Evolutionary conservation across 1,140 invertebrate species (phyloP), one percentile per base, ranked within the genome.

Genomic region (Hyposmocoma kahamanoa): DNA sequence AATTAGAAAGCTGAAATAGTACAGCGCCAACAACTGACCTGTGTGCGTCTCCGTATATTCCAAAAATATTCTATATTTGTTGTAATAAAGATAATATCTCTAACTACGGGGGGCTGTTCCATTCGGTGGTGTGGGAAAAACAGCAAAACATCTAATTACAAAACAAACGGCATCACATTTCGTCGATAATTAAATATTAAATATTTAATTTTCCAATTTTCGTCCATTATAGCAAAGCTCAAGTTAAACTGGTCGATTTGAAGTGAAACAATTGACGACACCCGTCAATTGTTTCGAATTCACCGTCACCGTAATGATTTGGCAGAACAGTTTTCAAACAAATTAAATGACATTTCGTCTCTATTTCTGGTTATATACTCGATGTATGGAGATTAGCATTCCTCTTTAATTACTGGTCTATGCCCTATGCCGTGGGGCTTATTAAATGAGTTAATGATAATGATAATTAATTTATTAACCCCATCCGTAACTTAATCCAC

Each of bases 401-500:
- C 5, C 24, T 6, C 24, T 5, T 26, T 26, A 26, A 6, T 26
- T 6, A 11, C 5, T 6, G 24, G 11, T 11, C 24, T 26, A 11
- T 5, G 11, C 5, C 5, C 24, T 26, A 5, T 11, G 11, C 5
- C 24, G 24, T 11, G n/a, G n/a, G n/a, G n/a, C n/a, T n/a, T n/a
- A n/a, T n/a, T n/a, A n/a, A n/a, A n/a, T n/a, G n/a, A n/a, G n/a
- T n/a, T n/a, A n/a, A n/a, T n/a, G n/a, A n/a, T n/a, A n/a, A n/a
- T n/a, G n/a, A n/a, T n/a, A n/a, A 28, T 28, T 6, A 28, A 28
- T 34, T 13, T 34, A 4, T 34, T 13, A n/a, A n/a, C n/a, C 3
- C 15, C 32, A 34, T 34, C 13, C 32, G 11, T 28, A 11, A n/a
- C 17, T 30, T 10, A 26, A 17, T 5, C 72, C 72, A 13, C 67